phyloP scores from a whole-genome alignment of 2,113 vertebrate species.

The Oreochromis spilurus region DNA sequence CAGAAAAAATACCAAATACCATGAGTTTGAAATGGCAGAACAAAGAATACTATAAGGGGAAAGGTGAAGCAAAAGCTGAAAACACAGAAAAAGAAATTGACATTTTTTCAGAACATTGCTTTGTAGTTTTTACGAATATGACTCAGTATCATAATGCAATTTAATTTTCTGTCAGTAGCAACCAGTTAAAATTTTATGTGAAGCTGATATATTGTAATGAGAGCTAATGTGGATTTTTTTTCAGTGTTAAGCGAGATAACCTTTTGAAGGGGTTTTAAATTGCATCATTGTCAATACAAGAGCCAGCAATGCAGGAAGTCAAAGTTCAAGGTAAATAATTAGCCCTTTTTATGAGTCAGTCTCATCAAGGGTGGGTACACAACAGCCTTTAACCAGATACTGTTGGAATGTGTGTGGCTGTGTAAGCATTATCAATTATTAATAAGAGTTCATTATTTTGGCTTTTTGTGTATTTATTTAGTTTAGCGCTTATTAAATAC shows the following conservation, averaged over 20 bases:
- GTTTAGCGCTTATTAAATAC: not conserved
- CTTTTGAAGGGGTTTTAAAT: not conserved
- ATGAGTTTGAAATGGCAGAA: slow-evolving; percentile 38
- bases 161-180: not conserved
- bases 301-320: not conserved
- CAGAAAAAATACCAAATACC: slow-evolving; percentile 55
- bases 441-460: not conserved
- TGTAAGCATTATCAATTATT: not conserved
- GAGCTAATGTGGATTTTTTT: not conserved
- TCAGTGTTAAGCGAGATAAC: not conserved
- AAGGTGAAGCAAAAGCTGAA: not conserved
- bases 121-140: not conserved
- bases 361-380: not conserved
- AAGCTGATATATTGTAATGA: not conserved
- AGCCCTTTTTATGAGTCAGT: not conserved
- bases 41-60: not conserved
- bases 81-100: not conserved
- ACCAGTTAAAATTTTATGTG: not conserved
- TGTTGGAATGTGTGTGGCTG: not conserved
- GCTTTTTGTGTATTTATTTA: not conserved
- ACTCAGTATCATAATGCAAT: not conserved
- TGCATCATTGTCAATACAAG: not conserved
- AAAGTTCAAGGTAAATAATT: not conserved
- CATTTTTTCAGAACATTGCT: not conserved
- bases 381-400: not conserved